Evolutionary conservation across 1,140 invertebrate genomes (phyloP).

Genomic region (Scaptomyza montana): DNA sequence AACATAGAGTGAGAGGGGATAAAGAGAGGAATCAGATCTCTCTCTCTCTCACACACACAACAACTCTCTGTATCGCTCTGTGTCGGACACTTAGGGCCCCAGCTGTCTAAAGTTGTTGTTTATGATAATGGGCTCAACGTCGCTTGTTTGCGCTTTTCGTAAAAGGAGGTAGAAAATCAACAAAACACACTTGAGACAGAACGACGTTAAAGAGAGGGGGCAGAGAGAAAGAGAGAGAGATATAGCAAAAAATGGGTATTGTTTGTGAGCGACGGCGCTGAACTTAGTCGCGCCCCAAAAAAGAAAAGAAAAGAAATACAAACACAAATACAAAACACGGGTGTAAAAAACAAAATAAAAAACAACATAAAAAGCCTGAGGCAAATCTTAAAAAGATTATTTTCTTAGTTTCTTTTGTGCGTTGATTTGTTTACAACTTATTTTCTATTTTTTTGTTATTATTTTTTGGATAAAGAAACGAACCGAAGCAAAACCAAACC

Average conservation of each 20-base stretch:
- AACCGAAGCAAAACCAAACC: constrained; percentile 39
- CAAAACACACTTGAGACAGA: constrained; percentile 6
- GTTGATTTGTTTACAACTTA: constrained; percentile 81
- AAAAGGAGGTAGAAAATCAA: constrained; percentile 28
- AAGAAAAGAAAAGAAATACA: constrained; percentile 19
- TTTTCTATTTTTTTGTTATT: constrained; percentile 47
- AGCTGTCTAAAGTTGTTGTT: constrained; percentile 78
- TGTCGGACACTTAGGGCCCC: constrained; percentile 37
- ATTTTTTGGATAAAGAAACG: constrained; percentile 53
- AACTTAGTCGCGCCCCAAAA: constrained; percentile 54
- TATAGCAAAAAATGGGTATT: constrained; percentile 58
- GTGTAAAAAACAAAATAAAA: constrained; percentile 2
- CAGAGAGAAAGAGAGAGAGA: constrained; percentile 11
- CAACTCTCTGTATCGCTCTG: no score
- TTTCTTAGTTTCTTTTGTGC: constrained; percentile 81
- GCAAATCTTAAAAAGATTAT: constrained; percentile 80
- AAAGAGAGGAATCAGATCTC: not conserved
- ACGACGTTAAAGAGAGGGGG: not conserved
- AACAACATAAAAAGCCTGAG: constrained; percentile 16
- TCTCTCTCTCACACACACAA: not conserved
- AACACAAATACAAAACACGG: not conserved
- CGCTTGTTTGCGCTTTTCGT: constrained; percentile 52
- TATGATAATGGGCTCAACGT: constrained; percentile 67
- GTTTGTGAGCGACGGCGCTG: constrained; percentile 52
- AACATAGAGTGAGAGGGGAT: constrained; percentile 6